Evolutionary conservation across 2,113 vertebrate species (phyloP), one percentile per base, ranked within the genome.

Genomic region (Tachycineta bicolor): DNA sequence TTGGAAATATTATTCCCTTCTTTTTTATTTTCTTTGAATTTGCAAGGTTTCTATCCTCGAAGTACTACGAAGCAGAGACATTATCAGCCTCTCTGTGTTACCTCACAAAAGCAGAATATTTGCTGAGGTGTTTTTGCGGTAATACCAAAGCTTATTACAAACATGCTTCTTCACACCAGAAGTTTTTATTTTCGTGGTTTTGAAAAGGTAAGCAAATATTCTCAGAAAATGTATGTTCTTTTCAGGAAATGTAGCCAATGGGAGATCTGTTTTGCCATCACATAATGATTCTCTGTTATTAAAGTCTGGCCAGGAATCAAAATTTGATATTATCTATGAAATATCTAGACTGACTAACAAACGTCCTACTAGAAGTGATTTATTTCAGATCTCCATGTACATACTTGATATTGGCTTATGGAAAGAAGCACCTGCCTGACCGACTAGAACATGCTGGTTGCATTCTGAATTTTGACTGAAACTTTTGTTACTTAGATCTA

Each of bases 101-200:
- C 65, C 46, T 83, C 46, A 83, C 84, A 96, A 53, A 73, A 87
- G 43, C 56, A 68, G 71, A 88, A 50, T 88, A 88, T 90, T 88
- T 91, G 92, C 86, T 80, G 80, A 90, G 39, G 34, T 92, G 71
- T 90, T 92, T 91, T 91, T 28, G 6, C 2, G 69, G 69, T 91
- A 56, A 78, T 79, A 64, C 68, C 3, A 5, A 94, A 74, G 50
- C 73, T 80, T 83, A 70, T 90, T 93, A 74, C 59, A 92, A 75
- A 84, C 16, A 31, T 75, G 53, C 13, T 60, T 87, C 62, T 82
- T 92, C 58, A 69, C 58, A 69, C 49, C 73, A 65, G 46, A 84
- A 62, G 28, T 49, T 90, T 93, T 76, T 64, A 78, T 92, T 93
- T 86, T 78, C 4, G 18, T 91, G 77, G 44, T 64, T 90, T 95